Evolutionary conservation across 2,888 invertebrate species (phyloP).

Genomic region (Lathronympha strigana): DNA sequence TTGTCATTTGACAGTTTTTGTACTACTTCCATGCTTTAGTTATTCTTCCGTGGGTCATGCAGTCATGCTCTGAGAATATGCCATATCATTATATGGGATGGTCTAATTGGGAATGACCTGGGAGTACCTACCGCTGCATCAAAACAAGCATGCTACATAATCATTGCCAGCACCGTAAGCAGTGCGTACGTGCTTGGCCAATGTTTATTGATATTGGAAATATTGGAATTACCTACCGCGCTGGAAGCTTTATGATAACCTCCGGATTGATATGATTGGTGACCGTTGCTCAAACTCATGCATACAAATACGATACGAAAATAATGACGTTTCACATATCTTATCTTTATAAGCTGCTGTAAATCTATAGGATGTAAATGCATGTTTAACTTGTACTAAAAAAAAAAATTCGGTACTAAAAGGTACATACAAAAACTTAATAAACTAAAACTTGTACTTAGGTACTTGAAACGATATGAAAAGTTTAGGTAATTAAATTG

Average conservation of each 20-base stretch:
- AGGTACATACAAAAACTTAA: no score
- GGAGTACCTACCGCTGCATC: not conserved
- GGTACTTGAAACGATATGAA: no score
- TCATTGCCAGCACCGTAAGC: conserved; percentile 5
- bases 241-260: conserved; percentile 20
- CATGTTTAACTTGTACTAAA: no score
- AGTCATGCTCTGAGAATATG: no score
- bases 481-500: no score
- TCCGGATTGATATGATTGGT: conserved; percentile 21
- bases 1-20: no score
- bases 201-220: conserved; percentile 17
- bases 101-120: not conserved
- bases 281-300: conserved; percentile 12
- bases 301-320: conserved; percentile 17
- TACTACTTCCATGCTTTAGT: no score
- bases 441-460: no score
- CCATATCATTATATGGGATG: not conserved
- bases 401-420: no score
- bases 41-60: not conserved
- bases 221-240: conserved; percentile 25
- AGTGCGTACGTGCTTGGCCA: conserved; percentile 18
- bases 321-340: not conserved
- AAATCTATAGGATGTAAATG: not conserved
- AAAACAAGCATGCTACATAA: not conserved
- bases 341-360: conserved; percentile 6